Evolutionary conservation across 2,113 vertebrate genomes (phyloP).

Genomic region (Passer montanus): DNA sequence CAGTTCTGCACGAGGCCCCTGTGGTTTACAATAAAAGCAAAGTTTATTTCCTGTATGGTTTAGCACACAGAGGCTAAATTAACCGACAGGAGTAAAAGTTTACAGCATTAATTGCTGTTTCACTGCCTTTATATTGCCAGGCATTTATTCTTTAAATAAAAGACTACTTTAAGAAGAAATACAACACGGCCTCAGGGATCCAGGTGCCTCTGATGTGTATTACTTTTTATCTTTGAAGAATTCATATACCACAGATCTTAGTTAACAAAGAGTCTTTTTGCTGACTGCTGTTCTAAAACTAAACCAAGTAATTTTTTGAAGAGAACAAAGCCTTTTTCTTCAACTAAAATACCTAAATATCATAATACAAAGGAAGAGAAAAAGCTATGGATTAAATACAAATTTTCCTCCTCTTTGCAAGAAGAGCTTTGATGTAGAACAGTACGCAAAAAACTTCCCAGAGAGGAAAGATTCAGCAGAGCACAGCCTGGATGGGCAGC

Average conservation of each 20-base stretch:
- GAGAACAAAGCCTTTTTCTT: background rate
- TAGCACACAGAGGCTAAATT: slow-evolving; percentile 12
- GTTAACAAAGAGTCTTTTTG: background rate
- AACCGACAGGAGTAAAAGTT: background rate
- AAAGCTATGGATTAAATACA: background rate
- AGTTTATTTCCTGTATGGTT: slow-evolving; percentile 15
- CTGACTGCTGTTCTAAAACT: background rate
- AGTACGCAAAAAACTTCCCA: background rate
- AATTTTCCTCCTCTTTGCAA: background rate
- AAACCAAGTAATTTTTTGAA: background rate
- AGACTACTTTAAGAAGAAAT: background rate
- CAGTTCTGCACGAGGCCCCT: background rate
- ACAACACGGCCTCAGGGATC: background rate
- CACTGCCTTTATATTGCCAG: background rate
- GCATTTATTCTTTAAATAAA: slow-evolving; percentile 13
- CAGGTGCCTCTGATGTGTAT: background rate
- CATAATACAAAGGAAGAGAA: background rate
- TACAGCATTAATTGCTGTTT: slow-evolving; percentile 22
- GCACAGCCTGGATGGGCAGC: fast-evolving
- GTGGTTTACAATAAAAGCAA: background rate
- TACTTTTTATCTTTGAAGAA: background rate
- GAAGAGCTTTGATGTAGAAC: background rate
- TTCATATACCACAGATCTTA: background rate
- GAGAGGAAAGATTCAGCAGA: background rate
- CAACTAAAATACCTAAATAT: background rate